phyloP scores from a whole-genome alignment of 2,888 invertebrate species.

The Heliconius ismenius region DNA sequence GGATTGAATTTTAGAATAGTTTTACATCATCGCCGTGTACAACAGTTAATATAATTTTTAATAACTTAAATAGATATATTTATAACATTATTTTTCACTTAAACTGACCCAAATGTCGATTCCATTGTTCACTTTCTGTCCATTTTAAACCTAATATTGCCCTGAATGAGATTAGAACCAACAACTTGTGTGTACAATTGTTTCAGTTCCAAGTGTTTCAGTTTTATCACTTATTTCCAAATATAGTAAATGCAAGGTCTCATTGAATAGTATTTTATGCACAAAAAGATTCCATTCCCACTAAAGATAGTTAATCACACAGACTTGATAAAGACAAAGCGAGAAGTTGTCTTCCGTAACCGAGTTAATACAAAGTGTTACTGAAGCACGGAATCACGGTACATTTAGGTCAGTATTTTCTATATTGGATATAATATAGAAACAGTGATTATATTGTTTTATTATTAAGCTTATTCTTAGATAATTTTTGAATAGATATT shows the following conservation, averaged over 20 bases:
- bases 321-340: slow-evolving; percentile 14
- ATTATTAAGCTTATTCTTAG: background rate
- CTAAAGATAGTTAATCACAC: background rate
- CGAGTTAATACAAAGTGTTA: slow-evolving; percentile 5
- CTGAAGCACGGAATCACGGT: slow-evolving; percentile 1
- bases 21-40: background rate
- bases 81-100: too few relatives aligned
- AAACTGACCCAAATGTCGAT: too few relatives aligned
- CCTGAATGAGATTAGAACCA: background rate
- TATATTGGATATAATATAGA: background rate
- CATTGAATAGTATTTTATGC: background rate
- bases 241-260: background rate
- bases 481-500: background rate
- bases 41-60: background rate
- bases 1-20: background rate
- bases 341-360: slow-evolving; percentile 7
- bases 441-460: too few relatives aligned
- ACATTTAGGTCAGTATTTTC: background rate
- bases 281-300: slow-evolving; percentile 1
- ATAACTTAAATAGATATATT: too few relatives aligned
- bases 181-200: background rate
- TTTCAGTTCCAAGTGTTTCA: too few relatives aligned
- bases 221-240: background rate
- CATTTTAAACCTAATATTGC: background rate
- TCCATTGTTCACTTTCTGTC: too few relatives aligned